Evolutionary conservation across 2,113 vertebrate species (phyloP), one percentile per base, ranked within the genome.

Genomic region (Varanus komodoensis): DNA sequence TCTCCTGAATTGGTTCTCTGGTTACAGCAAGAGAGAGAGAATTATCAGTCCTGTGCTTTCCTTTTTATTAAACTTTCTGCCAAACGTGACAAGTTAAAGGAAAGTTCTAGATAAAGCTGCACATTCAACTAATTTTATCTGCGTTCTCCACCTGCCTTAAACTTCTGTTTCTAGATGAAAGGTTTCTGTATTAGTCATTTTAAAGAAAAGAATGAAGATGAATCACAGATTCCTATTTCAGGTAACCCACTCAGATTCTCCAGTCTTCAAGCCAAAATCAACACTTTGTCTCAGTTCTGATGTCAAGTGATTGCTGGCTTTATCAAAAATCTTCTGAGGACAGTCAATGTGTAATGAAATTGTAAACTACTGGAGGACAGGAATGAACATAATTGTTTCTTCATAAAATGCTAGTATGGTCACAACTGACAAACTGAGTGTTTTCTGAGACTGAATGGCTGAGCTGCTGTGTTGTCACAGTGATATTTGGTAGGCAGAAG

Each of bases 61-160:
- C 89, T 84, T 89, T 94, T 29, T 79, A 92, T 92, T 91, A 94
- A 93, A 91, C 89, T 92, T 95, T 92, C 88, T 92, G 79, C 67
- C 32, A 87, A 77, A 91, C 87, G 88, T 94, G 81, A 89, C 68
- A 90, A 93, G 86, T 61, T 79, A 9, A 52, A 85, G n/a, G 87
- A 93, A 94, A 85, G 48, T 91, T 93, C 91, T 92, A 80, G 87
- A 80, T 89, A 75, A 21, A 93, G 34, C 2, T 84, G 84, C 92
- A 84, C 14, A 88, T 80, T 84, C 84, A 94, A 89, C 90, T 91
- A 84, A 87, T 64, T 48, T 91, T 52, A 69, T 83, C 75, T 78
- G 64, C 34, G 82, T 87, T 78, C 91, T 90, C 90, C 71, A 38
- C n/a, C 50, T 15, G 0, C 52, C n/a, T 19, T 68, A 91, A 57